Conservation (phyloP, 1,140 invertebrate species). For the Hylyphantes graminicola region DNA sequence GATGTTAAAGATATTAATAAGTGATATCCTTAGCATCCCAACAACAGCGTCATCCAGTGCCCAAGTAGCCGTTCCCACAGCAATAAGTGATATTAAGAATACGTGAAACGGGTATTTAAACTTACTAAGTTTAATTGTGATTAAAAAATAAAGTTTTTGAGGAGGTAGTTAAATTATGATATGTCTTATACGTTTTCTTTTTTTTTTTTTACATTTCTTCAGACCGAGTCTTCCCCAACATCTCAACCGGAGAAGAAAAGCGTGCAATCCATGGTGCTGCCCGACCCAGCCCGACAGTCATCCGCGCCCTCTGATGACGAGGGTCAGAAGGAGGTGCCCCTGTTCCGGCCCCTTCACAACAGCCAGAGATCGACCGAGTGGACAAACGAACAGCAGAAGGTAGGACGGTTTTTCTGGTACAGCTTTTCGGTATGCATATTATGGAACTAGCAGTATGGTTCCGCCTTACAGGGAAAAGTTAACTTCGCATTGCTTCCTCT, state of each 20-base stretch:
- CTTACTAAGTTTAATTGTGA: no score
- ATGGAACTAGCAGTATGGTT: not conserved
- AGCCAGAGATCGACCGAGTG: slow-evolving; percentile 42
- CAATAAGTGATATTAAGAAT: no score
- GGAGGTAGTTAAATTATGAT: no score
- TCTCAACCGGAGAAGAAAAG: slow-evolving; percentile 41
- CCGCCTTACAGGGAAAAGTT: no score
- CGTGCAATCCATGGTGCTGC: slow-evolving; percentile 24
- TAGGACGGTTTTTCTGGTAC: not conserved
- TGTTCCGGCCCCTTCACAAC: slow-evolving; percentile 38
- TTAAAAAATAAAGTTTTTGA: no score
- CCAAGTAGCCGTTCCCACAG: no score
- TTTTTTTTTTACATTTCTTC: not conserved
- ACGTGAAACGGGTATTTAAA: no score
- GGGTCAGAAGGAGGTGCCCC: slow-evolving; percentile 47
- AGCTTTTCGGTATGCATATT: not conserved
- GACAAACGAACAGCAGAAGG: slow-evolving; percentile 36
- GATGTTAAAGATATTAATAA: no score
- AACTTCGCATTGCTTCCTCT: no score
- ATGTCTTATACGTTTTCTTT: no score
- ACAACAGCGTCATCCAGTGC: no score
- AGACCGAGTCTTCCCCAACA: slow-evolving; percentile 1
- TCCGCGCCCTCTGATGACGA: not conserved
- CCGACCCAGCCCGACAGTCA: not conserved
- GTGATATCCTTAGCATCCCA: no score